Evolutionary conservation across 2,888 invertebrate species (phyloP), one percentile per base, ranked within the genome.

Genomic region (Leptopilina drosophilae): DNA sequence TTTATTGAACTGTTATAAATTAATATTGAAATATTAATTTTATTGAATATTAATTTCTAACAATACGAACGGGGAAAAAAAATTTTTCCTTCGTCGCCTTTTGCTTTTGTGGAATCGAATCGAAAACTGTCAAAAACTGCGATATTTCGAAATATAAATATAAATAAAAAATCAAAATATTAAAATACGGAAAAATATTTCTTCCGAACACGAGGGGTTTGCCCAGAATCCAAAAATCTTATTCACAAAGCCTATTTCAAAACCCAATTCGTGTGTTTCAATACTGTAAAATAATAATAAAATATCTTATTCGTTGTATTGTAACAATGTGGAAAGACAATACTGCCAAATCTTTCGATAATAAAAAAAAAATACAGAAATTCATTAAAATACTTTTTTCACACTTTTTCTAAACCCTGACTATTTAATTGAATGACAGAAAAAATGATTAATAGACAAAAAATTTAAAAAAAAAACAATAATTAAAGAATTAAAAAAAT

Each of bases 271-370:
- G 77, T 81, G 73, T 82, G 77, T 56, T 73, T 73, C 56, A 73
- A 53, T 73, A 56, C 56, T 56, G 73, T 73, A 56, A 49, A 49
- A 49, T 11, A 49, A 49, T 11, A 49, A 49, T 49, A 80, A 84
- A 62, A 76, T 83, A 80, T 84, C 81, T 33, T 78, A 78, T 20
- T 84, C 82, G 83, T 84, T 20, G 87, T 85, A 84, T 83, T 85
- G 84, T 85, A 86, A 84, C 80, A 56, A 84, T 79, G 86, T 87
- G 87, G 87, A 82, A 84, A 87, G 87, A 88, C 87, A 87, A 87
- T 88, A 88, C 88, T 88, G 88, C 88, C 88, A 87, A 81, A 81
- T 81, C 78, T 85, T 85, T 87, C 84, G 81, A 77, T 84, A 84
- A 85, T 87, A 84, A 83, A 82, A 83, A 83, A 62, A 78, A 80